Evolutionary conservation across 2,888 invertebrate species (phyloP), one percentile per base, ranked within the genome.

Genomic region (Melinaea menophilus): DNA sequence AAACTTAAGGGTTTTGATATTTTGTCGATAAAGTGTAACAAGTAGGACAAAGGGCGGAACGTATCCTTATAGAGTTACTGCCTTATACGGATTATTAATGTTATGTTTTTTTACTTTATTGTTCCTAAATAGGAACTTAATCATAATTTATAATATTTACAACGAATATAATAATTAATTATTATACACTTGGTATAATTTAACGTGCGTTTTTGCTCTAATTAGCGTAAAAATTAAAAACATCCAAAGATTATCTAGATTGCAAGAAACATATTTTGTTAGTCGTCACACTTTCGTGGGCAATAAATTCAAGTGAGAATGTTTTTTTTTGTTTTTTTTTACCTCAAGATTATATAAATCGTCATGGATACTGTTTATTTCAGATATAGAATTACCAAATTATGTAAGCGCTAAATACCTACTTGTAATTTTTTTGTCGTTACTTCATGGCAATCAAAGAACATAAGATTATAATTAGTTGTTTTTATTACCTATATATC

Each of bases 231-330:
- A 54, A 54, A 65, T 63, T 34, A 57, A 58, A 55, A 22, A 54
- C 58, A 13, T 37, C 58, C 59, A 56, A 65, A 65, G 65, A 68
- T 68, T 37, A 56, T 60, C 65, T 65, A 59, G 65, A 63, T 59
- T 55, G 60, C 55, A 58, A 63, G 59, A 61, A 61, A 61, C 56
- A 66, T 69, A 68, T 72, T 70, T 69, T 66, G 69, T 69, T 71
- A 78, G 82, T 75, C 77, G 84, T 76, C 70, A 85, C 88, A 87
- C 88, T 88, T 88, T 87, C 85, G 70, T 82, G 86, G 75, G 72
- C 80, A 75, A 75, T 73, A 75, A 76, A 74, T 75, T 79, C 80
- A 79, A 79, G 76, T 73, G 77, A 72, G 76, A 81, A 77, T 82
- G 81, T 79, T 84, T 22, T 81, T 82, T 79, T 73, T 82, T 81